These are phyloP conservation scores for Bradysia coprophila DNA, from an alignment of 1,140 invertebrate genomes.

Conservation along the genomic window DNA sequence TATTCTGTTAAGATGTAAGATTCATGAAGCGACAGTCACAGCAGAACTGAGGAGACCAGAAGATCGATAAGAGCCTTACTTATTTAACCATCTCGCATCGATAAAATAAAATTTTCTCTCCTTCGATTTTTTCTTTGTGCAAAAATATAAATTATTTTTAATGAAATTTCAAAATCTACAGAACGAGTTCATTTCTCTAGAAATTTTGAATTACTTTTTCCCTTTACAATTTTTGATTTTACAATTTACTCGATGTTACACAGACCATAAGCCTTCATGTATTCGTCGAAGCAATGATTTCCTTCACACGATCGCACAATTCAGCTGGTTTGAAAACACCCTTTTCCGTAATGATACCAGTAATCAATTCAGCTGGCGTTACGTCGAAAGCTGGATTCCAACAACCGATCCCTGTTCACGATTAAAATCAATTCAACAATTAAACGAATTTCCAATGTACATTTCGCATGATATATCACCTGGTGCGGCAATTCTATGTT, in stretches of 20 bases:
- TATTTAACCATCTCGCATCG: too few relatives aligned
- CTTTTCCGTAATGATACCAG: slow-evolving; percentile 88
- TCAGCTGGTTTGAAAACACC: slow-evolving; percentile 54
- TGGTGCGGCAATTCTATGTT: slow-evolving; percentile 63
- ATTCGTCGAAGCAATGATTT: neutral
- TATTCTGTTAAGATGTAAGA: too few relatives aligned
- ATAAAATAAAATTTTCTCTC: too few relatives aligned
- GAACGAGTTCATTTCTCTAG: too few relatives aligned
- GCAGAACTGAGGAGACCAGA: too few relatives aligned
- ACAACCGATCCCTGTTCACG: slow-evolving; percentile 58
- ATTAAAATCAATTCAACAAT: neutral
- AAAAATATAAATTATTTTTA: too few relatives aligned
- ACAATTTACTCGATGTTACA: neutral
- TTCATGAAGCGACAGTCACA: too few relatives aligned
- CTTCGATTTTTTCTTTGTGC: too few relatives aligned
- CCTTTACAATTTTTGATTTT: too few relatives aligned
- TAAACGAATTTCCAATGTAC: neutral
- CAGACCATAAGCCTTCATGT: neutral
- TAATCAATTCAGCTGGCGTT: slow-evolving; percentile 85
- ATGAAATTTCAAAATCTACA: too few relatives aligned
- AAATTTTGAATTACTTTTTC: too few relatives aligned
- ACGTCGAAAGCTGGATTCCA: slow-evolving; percentile 99
- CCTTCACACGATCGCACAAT: slow-evolving; percentile 13
- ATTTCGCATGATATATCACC: slow-evolving; percentile 28
- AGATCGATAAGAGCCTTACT: too few relatives aligned